These are phyloP conservation scores for Pangasius macronema DNA, from an alignment of 2,797 vertebrate genomes.

Conservation along the genomic window DNA sequence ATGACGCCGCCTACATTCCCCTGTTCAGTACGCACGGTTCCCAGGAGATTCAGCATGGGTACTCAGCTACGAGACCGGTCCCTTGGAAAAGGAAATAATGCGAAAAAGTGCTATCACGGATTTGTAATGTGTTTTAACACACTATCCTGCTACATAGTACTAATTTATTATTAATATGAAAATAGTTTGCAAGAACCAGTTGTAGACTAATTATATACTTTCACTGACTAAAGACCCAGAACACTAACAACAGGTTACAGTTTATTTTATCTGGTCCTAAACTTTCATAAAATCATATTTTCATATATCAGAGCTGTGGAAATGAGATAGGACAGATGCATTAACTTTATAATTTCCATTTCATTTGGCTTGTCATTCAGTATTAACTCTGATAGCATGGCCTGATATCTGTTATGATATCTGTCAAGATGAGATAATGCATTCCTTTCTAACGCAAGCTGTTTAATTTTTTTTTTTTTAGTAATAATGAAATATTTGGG, in stretches of 20 bases:
- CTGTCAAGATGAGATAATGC: neutral
- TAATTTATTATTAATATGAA: neutral
- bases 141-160: neutral
- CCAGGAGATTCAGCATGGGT: neutral
- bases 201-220: constrained; percentile 5
- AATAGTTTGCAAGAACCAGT: neutral
- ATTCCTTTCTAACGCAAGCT: neutral
- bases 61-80: neutral
- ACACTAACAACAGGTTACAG: neutral
- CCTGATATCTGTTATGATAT: constrained; percentile 22
- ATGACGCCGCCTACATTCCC: neutral
- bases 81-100: neutral
- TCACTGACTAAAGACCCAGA: neutral
- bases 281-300: constrained; percentile 7
- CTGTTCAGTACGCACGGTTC: neutral
- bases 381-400: neutral
- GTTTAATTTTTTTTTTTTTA: neutral
- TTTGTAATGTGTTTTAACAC: neutral
- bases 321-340: constrained; percentile 13
- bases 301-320: neutral
- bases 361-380: constrained; percentile 28
- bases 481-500: neutral
- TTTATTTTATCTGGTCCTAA: neutral
- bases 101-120: neutral
- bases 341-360: constrained; percentile 28